phyloP scores from a whole-genome alignment of 2,797 vertebrate species.

The Silurus aristotelis region DNA sequence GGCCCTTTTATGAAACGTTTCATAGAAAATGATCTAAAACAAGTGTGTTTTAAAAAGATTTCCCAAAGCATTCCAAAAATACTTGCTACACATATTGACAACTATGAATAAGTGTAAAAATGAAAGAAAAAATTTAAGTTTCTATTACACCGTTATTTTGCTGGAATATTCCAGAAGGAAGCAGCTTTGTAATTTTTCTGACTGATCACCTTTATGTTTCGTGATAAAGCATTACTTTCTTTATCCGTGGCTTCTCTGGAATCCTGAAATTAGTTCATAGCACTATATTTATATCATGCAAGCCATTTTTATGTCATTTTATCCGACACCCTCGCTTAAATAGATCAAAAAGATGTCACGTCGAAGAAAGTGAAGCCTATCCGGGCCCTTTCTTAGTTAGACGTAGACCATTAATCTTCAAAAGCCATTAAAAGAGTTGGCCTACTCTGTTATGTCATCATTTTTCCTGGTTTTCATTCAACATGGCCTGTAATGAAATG shows the following conservation, averaged over 20 bases:
- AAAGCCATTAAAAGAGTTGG: slow-evolving; percentile 54
- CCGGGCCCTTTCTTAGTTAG: slow-evolving; percentile 36
- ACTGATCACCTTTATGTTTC: neutral
- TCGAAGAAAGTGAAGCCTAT: slow-evolving; percentile 34
- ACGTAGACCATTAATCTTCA: slow-evolving; percentile 56
- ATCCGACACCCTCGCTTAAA: slow-evolving; percentile 21
- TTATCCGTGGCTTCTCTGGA: neutral
- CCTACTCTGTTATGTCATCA: slow-evolving; percentile 53
- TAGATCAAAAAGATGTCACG: slow-evolving; percentile 48
- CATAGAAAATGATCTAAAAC: too few species aligned
- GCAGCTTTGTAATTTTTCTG: neutral
- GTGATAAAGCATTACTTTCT: neutral
- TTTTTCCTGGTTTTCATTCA: slow-evolving; percentile 53
- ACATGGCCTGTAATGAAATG: slow-evolving; percentile 54
- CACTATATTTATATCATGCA: slow-evolving; percentile 31
- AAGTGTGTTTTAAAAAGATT: too few species aligned
- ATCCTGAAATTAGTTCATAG: slow-evolving; percentile 5
- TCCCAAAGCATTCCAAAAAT: too few species aligned
- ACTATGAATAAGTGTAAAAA: too few species aligned
- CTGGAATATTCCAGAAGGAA: neutral
- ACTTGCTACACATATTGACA: too few species aligned
- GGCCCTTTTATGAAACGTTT: neutral
- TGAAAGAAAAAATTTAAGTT: neutral
- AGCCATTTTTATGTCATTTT: slow-evolving; percentile 27
- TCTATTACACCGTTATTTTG: neutral